Evolutionary conservation across 2,113 vertebrate genomes (phyloP).

Genomic region (Lycaon pictus): DNA sequence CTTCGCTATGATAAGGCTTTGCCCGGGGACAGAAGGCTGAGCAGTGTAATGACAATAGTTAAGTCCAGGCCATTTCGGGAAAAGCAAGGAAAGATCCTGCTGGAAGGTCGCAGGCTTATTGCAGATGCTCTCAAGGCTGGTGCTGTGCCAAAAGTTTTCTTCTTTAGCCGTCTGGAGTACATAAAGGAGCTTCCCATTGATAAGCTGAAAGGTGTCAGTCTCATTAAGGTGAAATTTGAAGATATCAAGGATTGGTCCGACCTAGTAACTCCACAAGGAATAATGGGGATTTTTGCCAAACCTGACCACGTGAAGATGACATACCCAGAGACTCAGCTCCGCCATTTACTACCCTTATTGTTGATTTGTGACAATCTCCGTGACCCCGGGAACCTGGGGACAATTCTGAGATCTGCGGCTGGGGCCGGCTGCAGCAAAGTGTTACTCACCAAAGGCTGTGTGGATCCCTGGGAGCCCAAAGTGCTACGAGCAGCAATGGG

Average conservation of each 20-base stretch:
- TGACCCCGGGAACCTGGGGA: conserved; percentile 96
- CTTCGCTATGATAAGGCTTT: conserved; percentile 91
- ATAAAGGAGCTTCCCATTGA: conserved; percentile 92
- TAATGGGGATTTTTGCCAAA: conserved; percentile 95
- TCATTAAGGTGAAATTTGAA: conserved; percentile 96
- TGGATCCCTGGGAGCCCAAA: conserved; percentile 97
- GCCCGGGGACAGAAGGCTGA: conserved; percentile 91
- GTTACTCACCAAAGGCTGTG: conserved; percentile 97
- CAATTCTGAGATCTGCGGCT: conserved; percentile 94
- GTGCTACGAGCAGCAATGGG: conserved; percentile 98
- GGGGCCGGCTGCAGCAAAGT: conserved; percentile 94
- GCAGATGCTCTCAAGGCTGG: conserved; percentile 93
- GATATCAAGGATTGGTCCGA: conserved; percentile 97
- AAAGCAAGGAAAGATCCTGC: conserved; percentile 93
- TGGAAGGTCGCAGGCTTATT: conserved; percentile 96
- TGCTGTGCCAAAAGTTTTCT: conserved; percentile 91
- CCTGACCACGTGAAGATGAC: conserved; percentile 89
- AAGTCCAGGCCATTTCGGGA: conserved; percentile 95
- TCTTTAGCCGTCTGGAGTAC: conserved; percentile 92
- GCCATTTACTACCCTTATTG: conserved; percentile 88
- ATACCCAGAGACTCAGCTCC: conserved; percentile 85
- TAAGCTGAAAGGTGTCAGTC: conserved; percentile 89
- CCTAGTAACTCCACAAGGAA: conserved; percentile 93
- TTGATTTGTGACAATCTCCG: conserved; percentile 96
- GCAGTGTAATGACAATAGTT: conserved; percentile 92